Conservation (phyloP, 2,888 invertebrate species). For the Lycia hirtaria region DNA sequence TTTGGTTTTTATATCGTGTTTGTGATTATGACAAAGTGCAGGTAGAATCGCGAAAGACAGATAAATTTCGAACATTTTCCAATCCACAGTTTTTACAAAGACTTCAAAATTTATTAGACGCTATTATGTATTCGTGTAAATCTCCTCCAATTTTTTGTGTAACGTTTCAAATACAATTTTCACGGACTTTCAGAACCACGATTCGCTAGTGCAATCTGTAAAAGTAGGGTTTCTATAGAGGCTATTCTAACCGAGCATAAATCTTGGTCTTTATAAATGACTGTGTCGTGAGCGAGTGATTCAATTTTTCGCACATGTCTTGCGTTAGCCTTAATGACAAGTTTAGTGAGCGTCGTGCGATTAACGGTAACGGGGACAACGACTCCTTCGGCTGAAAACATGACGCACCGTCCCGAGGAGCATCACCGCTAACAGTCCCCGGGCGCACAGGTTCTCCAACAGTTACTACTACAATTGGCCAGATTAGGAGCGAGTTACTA, state of each 20-base stretch:
- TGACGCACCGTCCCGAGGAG: conserved; percentile 74
- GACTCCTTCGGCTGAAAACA: conserved; percentile 69
- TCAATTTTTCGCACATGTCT: conserved; percentile 31
- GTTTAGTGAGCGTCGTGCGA: conserved; percentile 44
- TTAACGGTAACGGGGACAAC: conserved; percentile 79
- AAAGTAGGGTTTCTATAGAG: neutral
- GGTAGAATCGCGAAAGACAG: too few species aligned
- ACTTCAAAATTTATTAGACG: too few species aligned
- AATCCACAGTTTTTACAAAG: too few species aligned
- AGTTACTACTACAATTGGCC: conserved; percentile 1
- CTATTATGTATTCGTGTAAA: too few species aligned
- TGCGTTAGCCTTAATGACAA: conserved; percentile 41
- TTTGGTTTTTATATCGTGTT: too few species aligned
- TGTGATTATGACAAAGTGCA: too few species aligned
- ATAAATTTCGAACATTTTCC: too few species aligned
- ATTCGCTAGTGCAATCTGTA: neutral
- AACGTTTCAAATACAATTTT: neutral
- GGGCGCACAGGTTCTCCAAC: conserved; percentile 42
- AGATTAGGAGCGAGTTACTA: conserved; percentile 19
- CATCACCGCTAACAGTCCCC: conserved; percentile 27
- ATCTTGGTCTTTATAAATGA: conserved; percentile 22
- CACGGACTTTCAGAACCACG: neutral
- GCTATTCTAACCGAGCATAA: conserved; percentile 5
- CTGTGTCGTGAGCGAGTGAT: conserved; percentile 28
- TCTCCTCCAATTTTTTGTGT: neutral